A percentile compares a stretch with the other conserved stretches of the same genome.
These are phyloP conservation scores for Montipora efflorescens DNA, from an alignment of 64 coral and sea anemone genomes.

Conservation along the genomic window DNA sequence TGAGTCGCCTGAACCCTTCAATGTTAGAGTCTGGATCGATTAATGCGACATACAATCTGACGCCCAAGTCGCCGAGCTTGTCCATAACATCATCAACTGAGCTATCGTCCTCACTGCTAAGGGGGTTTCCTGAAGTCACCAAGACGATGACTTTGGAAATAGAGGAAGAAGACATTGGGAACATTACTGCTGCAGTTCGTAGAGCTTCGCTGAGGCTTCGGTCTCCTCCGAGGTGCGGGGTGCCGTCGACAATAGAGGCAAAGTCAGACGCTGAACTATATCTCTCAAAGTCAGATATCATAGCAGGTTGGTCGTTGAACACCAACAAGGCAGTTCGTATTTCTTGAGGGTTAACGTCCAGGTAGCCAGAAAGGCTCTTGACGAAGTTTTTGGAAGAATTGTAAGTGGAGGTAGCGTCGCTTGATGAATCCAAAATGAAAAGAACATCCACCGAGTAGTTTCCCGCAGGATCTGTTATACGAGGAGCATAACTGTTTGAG, in stretches of 20 bases:
- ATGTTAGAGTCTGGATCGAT: background rate
- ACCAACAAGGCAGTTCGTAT: slow-evolving; percentile 22
- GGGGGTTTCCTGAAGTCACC: slow-evolving; percentile 15
- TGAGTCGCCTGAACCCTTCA: background rate
- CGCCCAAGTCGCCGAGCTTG: background rate
- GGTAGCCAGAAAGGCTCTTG: slow-evolving; percentile 36
- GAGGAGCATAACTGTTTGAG: too few relatives aligned
- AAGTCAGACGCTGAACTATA: slow-evolving; percentile 1
- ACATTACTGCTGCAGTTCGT: background rate
- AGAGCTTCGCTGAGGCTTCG: slow-evolving; percentile 41
- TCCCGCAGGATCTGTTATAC: background rate
- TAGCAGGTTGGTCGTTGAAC: background rate
- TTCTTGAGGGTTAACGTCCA: slow-evolving; percentile 13
- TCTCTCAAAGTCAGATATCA: slow-evolving; percentile 34
- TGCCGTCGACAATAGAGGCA: background rate
- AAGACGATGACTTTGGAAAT: slow-evolving; percentile 12
- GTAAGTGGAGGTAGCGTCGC: background rate
- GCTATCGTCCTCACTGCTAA: background rate
- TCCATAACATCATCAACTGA: background rate
- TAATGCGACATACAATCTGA: slow-evolving; percentile 9
- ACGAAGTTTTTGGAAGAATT: slow-evolving; percentile 37
- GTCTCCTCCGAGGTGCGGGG: slow-evolving; percentile 11
- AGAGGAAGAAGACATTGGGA: slow-evolving; percentile 4
- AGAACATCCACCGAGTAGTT: slow-evolving; percentile 33
- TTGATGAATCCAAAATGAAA: slow-evolving; percentile 59